Evolutionary conservation across 2,113 vertebrate species (phyloP).

Genomic region (Ancistrus triradiatus): DNA sequence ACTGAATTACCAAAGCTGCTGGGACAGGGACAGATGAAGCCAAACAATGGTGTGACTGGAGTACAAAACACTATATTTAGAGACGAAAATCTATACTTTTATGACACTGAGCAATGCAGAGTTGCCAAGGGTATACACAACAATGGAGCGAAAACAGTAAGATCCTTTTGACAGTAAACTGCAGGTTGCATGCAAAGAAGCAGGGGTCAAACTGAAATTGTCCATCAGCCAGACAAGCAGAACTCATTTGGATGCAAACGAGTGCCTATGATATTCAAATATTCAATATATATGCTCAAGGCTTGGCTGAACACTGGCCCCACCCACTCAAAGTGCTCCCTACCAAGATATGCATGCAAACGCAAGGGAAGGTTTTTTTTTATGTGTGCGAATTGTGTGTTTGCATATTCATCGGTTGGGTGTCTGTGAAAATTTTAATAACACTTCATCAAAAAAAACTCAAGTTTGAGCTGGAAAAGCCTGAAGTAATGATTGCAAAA

Average conservation of each 20-base stretch:
- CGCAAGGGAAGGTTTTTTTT: slow-evolving; percentile 1
- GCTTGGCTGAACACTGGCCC: slow-evolving; percentile 89
- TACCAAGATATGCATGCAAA: slow-evolving; percentile 27
- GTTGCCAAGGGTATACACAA: slow-evolving; percentile 34
- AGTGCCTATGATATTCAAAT: slow-evolving; percentile 91
- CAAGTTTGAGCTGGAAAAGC: not conserved
- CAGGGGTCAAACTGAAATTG: slow-evolving; percentile 93
- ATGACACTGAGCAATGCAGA: slow-evolving; percentile 41
- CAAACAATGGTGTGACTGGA: slow-evolving; percentile 32
- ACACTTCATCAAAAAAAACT: slow-evolving; percentile 1
- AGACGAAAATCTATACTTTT: slow-evolving; percentile 42
- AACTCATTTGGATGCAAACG: slow-evolving; percentile 99
- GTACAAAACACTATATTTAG: slow-evolving; percentile 38
- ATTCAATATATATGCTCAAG: slow-evolving; percentile 96
- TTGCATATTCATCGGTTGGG: slow-evolving; percentile 10
- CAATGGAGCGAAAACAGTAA: slow-evolving; percentile 46
- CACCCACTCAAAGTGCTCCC: slow-evolving; percentile 63
- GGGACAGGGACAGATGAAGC: slow-evolving; percentile 16
- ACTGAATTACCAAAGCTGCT: too few relatives aligned
- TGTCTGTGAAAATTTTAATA: slow-evolving; percentile 5
- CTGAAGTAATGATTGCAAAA: not conserved
- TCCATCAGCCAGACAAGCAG: slow-evolving; percentile 99
- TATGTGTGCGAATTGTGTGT: not conserved
- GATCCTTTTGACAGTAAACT: slow-evolving; percentile 61
- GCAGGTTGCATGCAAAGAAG: slow-evolving; percentile 96